Conservation (phyloP, 2,113 vertebrate species). For the Oncorhynchus masou region DNA sequence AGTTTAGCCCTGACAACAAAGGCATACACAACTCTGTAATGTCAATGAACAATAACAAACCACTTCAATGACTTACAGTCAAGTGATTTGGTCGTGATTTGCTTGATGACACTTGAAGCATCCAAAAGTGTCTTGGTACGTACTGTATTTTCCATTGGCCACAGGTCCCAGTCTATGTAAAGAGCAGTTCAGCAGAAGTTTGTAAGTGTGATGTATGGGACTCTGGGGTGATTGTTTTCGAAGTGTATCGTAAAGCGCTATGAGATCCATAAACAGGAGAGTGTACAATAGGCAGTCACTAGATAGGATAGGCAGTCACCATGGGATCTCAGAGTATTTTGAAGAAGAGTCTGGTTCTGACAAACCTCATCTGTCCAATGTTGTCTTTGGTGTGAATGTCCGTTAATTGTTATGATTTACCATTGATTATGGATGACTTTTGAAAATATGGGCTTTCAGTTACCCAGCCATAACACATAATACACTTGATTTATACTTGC, state of each 20-base stretch:
- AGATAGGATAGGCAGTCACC: conserved; percentile 53
- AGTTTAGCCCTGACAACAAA: background rate
- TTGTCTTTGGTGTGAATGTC: no score
- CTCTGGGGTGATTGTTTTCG: conserved; percentile 69
- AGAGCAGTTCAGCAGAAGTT: no score
- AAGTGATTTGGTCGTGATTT: background rate
- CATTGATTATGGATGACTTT: no score
- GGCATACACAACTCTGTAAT: no score
- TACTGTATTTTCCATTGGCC: conserved; percentile 9
- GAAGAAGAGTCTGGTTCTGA: no score
- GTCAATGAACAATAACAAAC: background rate
- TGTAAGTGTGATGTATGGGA: conserved; percentile 38
- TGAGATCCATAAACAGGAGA: conserved; percentile 68
- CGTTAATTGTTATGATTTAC: background rate
- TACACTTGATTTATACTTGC: no score
- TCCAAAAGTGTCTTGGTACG: background rate
- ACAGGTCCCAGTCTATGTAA: no score
- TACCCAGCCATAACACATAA: no score
- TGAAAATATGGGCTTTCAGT: no score
- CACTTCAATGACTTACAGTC: background rate
- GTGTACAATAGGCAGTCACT: conserved; percentile 56
- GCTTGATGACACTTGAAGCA: background rate
- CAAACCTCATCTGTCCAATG: no score
- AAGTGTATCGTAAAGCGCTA: conserved; percentile 71
- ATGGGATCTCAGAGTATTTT: conserved; percentile 13